Conservation (phyloP, 2,888 invertebrate genomes). For the Chymomyza fuscimana region DNA sequence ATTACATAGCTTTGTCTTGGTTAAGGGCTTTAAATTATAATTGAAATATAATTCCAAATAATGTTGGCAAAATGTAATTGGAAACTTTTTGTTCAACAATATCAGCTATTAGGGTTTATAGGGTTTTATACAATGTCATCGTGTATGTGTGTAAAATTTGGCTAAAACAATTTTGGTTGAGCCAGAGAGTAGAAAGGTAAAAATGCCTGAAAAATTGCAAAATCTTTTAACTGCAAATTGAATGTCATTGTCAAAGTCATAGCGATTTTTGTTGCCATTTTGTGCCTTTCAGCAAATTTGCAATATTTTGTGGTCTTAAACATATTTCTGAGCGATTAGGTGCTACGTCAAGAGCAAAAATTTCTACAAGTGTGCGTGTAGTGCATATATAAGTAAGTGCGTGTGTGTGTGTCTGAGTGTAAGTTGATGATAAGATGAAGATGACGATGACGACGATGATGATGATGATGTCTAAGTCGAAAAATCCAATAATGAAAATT, state of each 20-base stretch:
- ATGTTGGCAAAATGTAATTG: neutral
- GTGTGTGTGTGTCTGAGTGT: constrained; percentile 35
- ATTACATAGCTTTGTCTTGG: neutral
- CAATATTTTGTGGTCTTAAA: neutral
- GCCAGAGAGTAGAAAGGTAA: neutral
- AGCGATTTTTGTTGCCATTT: neutral
- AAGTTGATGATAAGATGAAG: constrained; percentile 67
- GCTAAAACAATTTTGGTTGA: neutral
- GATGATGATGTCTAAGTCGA: constrained; percentile 75
- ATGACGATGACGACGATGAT: constrained; percentile 63
- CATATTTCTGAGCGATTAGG: constrained; percentile 63
- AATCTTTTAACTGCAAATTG: neutral
- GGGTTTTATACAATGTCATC: neutral
- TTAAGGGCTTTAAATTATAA: neutral
- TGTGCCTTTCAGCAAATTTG: neutral
- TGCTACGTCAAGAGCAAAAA: constrained; percentile 47
- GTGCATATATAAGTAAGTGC: constrained; percentile 16
- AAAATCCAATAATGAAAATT: constrained; percentile 73
- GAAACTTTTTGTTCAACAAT: neutral
- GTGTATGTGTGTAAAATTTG: too few species aligned
- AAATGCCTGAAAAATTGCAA: neutral
- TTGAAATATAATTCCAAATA: neutral
- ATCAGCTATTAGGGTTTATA: neutral
- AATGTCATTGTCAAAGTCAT: neutral
- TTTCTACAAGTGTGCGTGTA: constrained; percentile 10